Percentiles rank a stretch among this genome's conserved stretches.
Evolutionary conservation across 2,888 invertebrate genomes (phyloP).

Genomic region (Callosobruchus maculatus): DNA sequence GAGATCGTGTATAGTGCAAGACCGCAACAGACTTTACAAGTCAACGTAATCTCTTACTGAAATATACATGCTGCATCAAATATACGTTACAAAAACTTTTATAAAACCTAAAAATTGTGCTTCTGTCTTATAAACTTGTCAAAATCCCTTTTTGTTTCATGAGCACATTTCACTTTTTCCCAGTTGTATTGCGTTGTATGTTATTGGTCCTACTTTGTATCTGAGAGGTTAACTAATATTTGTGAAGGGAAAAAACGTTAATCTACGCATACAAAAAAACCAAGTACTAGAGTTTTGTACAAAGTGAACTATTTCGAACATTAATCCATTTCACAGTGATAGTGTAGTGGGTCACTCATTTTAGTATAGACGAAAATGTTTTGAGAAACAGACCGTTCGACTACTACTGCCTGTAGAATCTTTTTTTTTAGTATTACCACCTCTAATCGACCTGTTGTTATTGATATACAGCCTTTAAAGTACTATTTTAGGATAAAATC

Average conservation of each 20-base stretch:
- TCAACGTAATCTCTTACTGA: neutral
- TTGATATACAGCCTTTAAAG: no score
- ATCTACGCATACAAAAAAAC: constrained; percentile 1
- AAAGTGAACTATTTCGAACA: neutral
- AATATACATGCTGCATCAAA: neutral
- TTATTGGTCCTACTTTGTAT: constrained; percentile 28
- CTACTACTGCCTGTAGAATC: no score
- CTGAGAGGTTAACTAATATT: constrained; percentile 16
- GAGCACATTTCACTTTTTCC: neutral
- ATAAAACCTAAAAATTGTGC: neutral
- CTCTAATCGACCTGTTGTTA: no score
- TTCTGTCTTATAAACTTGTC: neutral
- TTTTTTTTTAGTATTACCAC: no score
- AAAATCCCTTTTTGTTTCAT: neutral
- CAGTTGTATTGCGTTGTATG: constrained; percentile 27
- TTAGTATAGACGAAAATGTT: no score
- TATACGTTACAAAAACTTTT: neutral
- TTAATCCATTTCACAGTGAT: neutral
- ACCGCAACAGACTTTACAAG: neutral
- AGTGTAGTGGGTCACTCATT: no score
- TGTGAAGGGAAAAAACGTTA: constrained; percentile 10
- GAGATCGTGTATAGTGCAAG: neutral
- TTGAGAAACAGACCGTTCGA: no score
- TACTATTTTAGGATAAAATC: no score
- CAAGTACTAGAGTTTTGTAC: neutral